phyloP scores from a whole-genome alignment of 1,140 invertebrate species.

The Aphis gossypii region DNA sequence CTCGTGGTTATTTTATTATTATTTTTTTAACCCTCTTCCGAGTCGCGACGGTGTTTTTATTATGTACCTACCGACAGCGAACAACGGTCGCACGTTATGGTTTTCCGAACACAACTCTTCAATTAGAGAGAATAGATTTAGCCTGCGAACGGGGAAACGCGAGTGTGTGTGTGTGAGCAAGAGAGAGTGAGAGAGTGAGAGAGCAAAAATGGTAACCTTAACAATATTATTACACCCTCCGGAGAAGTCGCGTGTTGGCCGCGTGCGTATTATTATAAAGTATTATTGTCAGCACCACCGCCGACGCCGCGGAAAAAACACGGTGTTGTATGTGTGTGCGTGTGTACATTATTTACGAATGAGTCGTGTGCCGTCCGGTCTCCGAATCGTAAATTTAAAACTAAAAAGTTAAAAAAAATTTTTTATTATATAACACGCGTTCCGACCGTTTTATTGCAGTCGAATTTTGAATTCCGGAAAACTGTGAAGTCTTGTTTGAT shows the following conservation, averaged over 20 bases:
- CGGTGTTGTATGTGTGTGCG: neutral
- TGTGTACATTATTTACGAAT: neutral
- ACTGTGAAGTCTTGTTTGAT: conserved; percentile 47
- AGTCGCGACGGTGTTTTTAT: conserved; percentile 30
- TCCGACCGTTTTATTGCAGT: conserved; percentile 13
- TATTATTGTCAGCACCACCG: conserved; percentile 51
- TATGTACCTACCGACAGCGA: conserved; percentile 25
- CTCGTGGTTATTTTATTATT: neutral
- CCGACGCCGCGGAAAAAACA: conserved; percentile 1
- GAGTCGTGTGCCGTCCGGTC: neutral
- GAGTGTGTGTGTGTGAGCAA: neutral
- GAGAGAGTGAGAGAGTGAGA: neutral
- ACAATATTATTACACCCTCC: conserved; percentile 55
- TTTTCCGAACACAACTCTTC: conserved; percentile 55
- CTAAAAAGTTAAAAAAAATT: conserved; percentile 44
- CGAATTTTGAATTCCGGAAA: conserved; percentile 51
- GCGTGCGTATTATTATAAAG: conserved; percentile 43
- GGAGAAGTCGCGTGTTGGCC: conserved; percentile 55
- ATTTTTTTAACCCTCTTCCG: conserved; percentile 22
- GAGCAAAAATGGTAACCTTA: conserved; percentile 34
- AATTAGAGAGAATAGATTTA: conserved; percentile 57
- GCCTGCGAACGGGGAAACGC: neutral
- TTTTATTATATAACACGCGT: conserved; percentile 20
- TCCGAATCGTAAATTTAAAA: conserved; percentile 46
- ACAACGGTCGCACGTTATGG: conserved; percentile 46